A percentile compares a stretch with the other conserved stretches of the same genome.
Conservation (phyloP, 2,888 invertebrate genomes). For the Ectobius pallidus region DNA sequence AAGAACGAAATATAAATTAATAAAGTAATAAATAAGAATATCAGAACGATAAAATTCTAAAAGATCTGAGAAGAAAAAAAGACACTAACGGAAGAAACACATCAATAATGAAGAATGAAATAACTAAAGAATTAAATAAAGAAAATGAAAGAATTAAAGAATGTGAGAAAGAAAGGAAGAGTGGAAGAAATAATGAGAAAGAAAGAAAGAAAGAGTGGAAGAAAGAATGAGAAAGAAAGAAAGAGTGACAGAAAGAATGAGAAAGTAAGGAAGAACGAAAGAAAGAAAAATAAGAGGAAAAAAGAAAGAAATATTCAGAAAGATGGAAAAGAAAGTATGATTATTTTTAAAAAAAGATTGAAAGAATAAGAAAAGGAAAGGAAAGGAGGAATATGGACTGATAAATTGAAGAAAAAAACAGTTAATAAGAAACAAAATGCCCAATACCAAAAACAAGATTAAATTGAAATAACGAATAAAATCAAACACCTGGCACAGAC, state of each 20-base stretch:
- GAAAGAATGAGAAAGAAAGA: constrained; percentile 26
- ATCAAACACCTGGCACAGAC: no score
- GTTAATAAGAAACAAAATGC: no score
- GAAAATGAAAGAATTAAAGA: background rate
- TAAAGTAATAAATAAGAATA: background rate
- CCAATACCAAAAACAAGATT: no score
- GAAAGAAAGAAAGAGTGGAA: constrained; percentile 24
- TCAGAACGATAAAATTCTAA: background rate
- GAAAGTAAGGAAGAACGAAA: background rate
- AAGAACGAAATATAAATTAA: background rate
- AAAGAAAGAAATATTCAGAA: background rate
- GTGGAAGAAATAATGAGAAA: background rate
- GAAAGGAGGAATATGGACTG: background rate
- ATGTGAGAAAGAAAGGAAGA: background rate
- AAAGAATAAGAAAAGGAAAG: background rate
- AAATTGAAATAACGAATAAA: no score
- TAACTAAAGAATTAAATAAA: background rate
- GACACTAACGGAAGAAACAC: background rate
- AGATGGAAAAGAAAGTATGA: background rate
- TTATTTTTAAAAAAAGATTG: no score
- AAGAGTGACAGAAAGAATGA: background rate
- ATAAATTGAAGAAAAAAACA: no score
- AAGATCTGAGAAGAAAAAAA: background rate
- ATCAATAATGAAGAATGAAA: background rate
- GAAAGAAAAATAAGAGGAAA: background rate